Evolutionary conservation across 1,140 invertebrate species (phyloP).

Genomic region (Dolichoris vasculosae): DNA sequence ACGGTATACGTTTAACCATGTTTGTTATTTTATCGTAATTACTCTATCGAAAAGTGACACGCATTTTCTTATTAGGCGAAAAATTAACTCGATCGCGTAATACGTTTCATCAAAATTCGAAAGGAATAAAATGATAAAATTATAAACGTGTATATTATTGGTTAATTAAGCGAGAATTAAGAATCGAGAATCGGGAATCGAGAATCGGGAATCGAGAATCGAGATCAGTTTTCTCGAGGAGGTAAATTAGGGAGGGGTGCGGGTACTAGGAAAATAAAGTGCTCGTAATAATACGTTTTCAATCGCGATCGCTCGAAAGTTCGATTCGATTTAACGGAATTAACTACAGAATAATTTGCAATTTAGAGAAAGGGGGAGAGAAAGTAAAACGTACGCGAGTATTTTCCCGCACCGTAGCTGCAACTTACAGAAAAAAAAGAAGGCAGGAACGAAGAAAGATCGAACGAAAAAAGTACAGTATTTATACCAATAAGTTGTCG

Average conservation of each 20-base stretch:
- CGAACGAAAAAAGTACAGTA: background rate
- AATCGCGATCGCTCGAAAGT: slow-evolving; percentile 28
- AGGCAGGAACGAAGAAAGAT: background rate
- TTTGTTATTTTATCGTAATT: background rate
- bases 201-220: too few species aligned
- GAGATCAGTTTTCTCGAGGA: background rate
- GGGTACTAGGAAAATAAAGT: too few species aligned
- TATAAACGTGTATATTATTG: background rate
- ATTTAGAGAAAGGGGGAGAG: slow-evolving; percentile 17
- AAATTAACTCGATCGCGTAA: background rate
- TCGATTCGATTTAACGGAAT: slow-evolving; percentile 19
- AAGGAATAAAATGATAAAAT: background rate
- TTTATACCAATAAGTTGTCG: too few species aligned
- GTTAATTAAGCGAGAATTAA: slow-evolving; percentile 37
- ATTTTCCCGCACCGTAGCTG: background rate
- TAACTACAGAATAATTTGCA: slow-evolving; percentile 35
- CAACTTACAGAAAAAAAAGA: background rate
- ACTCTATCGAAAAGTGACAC: background rate
- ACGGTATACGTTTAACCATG: too few species aligned
- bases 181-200: too few species aligned
- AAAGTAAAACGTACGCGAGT: background rate
- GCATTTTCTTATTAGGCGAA: background rate
- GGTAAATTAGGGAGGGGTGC: background rate
- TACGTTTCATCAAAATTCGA: background rate
- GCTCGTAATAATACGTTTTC: slow-evolving; percentile 35